phyloP scores from a whole-genome alignment of 2,888 invertebrate genomes.

The Glaucopsyche alexis region DNA sequence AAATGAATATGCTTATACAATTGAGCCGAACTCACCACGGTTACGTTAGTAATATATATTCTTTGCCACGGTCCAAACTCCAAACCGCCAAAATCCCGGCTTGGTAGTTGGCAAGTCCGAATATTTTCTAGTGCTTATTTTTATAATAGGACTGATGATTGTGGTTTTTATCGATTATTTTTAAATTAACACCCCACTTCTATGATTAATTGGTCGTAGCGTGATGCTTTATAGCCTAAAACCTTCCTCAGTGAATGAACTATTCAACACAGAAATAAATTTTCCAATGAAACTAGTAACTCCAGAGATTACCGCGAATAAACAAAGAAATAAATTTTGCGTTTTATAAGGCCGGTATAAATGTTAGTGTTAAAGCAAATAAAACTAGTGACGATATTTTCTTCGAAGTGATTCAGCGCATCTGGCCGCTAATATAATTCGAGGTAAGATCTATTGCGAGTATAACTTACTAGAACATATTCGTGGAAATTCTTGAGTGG shows the following conservation, averaged over 20 bases:
- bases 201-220: no score
- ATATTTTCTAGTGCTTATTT: not conserved
- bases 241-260: not conserved
- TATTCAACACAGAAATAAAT: not conserved
- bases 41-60: no score
- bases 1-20: not conserved
- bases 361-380: not conserved
- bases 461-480: conserved; percentile 23
- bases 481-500: conserved; percentile 6
- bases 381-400: not conserved
- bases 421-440: conserved; percentile 24
- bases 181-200: no score
- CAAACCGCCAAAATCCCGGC: not conserved
- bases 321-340: not conserved
- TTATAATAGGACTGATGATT: not conserved
- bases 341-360: not conserved
- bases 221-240: no score
- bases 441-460: conserved; percentile 20
- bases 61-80: not conserved
- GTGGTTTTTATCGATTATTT: not conserved
- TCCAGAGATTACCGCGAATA: not conserved
- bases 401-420: conserved; percentile 8
- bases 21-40: not conserved
- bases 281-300: not conserved
- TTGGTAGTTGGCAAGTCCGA: conserved; percentile 8